Conservation (phyloP, 2,797 vertebrate species). For the Clarias pachynema region DNA sequence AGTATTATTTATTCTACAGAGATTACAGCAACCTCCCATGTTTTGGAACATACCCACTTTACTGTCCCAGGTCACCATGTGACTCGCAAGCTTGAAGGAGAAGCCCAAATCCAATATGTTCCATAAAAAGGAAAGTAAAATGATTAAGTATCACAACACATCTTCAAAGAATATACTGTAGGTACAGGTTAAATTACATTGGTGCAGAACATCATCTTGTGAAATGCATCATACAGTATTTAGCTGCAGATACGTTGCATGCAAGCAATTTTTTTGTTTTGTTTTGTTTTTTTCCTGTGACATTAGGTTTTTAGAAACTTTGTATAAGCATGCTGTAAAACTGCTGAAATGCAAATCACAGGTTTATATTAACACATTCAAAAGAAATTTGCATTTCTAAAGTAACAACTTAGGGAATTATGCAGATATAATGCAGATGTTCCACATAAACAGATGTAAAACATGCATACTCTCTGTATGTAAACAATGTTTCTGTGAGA, state of each 20-base stretch:
- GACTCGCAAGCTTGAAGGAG: neutral
- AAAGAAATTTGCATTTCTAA: neutral
- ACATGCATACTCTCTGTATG: neutral
- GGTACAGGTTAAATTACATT: neutral
- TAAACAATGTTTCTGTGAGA: neutral
- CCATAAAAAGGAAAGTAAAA: neutral
- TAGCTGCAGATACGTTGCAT: neutral
- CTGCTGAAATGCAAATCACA: neutral
- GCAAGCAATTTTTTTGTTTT: neutral
- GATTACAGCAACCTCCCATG: neutral
- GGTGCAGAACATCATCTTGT: neutral
- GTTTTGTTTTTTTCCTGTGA: neutral
- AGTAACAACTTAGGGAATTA: neutral
- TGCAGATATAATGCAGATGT: neutral
- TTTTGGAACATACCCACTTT: neutral
- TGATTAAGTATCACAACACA: neutral
- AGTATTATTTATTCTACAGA: neutral
- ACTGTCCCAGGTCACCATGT: neutral
- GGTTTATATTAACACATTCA: neutral
- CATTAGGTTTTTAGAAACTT: neutral
- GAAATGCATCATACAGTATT: neutral
- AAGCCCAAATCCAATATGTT: neutral
- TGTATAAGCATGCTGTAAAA: neutral
- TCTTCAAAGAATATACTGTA: neutral
- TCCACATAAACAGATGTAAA: neutral